Conservation (phyloP, 2,797 vertebrate species). For the Craterocephalus amniculus region DNA sequence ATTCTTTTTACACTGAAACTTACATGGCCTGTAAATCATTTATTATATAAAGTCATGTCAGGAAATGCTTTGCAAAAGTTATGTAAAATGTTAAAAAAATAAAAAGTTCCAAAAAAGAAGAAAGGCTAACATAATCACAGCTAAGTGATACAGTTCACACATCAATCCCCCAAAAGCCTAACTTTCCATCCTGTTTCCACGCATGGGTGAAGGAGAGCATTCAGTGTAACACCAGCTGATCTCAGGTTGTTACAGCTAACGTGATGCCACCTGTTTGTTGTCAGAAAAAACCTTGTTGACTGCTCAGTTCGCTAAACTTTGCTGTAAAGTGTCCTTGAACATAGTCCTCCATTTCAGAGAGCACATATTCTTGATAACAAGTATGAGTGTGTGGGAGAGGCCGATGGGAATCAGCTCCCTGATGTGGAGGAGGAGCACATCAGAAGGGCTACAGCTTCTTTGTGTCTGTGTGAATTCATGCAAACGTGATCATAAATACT, state of each 20-base stretch:
- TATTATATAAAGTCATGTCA: no score
- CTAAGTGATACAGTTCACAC: constrained; percentile 24
- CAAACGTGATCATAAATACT: no score
- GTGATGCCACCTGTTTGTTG: constrained; percentile 27
- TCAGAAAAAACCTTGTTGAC: constrained; percentile 26
- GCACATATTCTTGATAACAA: constrained; percentile 49
- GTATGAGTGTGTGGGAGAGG: constrained; percentile 55
- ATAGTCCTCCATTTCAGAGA: constrained; percentile 46
- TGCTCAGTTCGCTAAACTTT: constrained; percentile 18
- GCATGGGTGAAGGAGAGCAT: constrained; percentile 20
- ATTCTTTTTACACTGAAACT: no score
- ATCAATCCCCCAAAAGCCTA: neutral
- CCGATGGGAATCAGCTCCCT: constrained; percentile 44
- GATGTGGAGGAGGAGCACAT: constrained; percentile 32
- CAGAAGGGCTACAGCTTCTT: constrained; percentile 24
- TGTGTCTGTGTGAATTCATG: no score
- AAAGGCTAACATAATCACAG: constrained; percentile 43
- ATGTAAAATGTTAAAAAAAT: no score
- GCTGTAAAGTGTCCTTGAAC: constrained; percentile 58
- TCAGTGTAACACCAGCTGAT: neutral
- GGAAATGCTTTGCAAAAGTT: neutral
- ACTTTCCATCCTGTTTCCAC: constrained; percentile 2
- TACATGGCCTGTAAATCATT: no score
- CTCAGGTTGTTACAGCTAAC: constrained; percentile 34
- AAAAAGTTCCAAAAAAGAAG: no score